phyloP scores from a whole-genome alignment of 2,797 vertebrate species.

The Numenius phaeopus region DNA sequence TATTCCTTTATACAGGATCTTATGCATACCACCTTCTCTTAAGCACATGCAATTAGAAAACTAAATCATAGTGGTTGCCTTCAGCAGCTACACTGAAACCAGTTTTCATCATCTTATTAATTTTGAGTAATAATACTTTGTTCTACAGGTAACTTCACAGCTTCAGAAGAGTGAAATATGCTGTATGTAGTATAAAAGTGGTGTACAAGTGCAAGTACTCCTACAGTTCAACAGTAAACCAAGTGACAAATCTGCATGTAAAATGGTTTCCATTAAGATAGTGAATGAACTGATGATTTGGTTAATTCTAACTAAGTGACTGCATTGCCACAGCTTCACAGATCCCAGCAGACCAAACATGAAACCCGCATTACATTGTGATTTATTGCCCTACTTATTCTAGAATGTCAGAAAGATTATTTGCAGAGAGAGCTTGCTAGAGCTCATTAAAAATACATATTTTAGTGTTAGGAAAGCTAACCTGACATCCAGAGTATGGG shows the following conservation, averaged over 20 bases:
- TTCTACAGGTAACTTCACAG: neutral
- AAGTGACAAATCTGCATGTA: neutral
- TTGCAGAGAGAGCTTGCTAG: slow-evolving; percentile 18
- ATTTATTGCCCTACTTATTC: slow-evolving; percentile 32
- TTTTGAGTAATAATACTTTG: neutral
- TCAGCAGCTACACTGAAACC: neutral
- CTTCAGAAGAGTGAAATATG: neutral
- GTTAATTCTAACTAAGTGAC: slow-evolving; percentile 7
- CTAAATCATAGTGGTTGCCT: neutral
- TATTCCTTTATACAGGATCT: neutral
- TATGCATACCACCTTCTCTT: neutral
- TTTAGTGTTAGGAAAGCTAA: neutral
- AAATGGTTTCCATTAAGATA: neutral
- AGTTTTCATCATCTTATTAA: neutral
- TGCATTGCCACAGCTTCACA: neutral
- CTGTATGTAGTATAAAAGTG: neutral
- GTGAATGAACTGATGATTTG: neutral
- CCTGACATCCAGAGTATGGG: neutral
- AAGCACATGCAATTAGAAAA: neutral
- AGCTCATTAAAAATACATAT: neutral
- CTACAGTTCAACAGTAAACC: neutral
- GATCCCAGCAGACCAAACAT: neutral
- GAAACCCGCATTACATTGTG: neutral
- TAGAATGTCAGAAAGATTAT: neutral
- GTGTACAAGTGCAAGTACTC: neutral